Evolutionary conservation across 2,797 vertebrate species (phyloP).

Genomic region (Rachycentron canadum): DNA sequence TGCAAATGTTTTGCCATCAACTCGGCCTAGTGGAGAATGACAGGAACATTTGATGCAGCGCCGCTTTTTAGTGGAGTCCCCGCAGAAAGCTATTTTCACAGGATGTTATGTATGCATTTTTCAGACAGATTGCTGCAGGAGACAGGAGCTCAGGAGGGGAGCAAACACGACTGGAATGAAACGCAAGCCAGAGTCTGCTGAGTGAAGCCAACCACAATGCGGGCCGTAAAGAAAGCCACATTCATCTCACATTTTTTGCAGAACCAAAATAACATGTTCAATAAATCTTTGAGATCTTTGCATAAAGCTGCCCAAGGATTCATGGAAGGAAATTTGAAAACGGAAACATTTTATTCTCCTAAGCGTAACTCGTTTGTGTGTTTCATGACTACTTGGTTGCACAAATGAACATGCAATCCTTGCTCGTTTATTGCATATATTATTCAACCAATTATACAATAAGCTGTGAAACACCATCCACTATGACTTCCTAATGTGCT

Average conservation of each 20-base stretch:
- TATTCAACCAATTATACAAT: conserved; percentile 61
- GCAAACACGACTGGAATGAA: conserved; percentile 79
- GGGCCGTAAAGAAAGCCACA: conserved; percentile 43
- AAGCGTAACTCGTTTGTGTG: conserved; percentile 9
- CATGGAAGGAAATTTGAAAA: conserved; percentile 18
- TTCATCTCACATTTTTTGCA: conserved; percentile 48
- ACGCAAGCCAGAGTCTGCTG: conserved; percentile 65
- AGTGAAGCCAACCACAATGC: conserved; percentile 64
- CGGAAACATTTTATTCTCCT: conserved; percentile 27
- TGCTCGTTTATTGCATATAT: conserved; percentile 54
- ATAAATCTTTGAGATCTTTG: conserved; percentile 46
- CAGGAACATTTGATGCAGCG: conserved; percentile 77
- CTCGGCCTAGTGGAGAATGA: conserved; percentile 73
- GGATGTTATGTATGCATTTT: conserved; percentile 83
- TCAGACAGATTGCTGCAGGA: conserved; percentile 84
- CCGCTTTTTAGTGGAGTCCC: conserved; percentile 77
- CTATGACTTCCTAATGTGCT: conserved; percentile 47
- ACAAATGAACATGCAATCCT: conserved; percentile 45
- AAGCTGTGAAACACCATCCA: conserved; percentile 45
- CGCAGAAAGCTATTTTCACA: conserved; percentile 82
- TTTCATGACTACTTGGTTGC: conserved; percentile 35
- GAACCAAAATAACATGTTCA: conserved; percentile 53
- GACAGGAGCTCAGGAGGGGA: conserved; percentile 75
- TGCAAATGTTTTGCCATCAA: conserved; percentile 81
- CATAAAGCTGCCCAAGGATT: not conserved